These are phyloP conservation scores for Brachyrhaphis roseni DNA, from an alignment of 2,797 vertebrate species.

Conservation along the genomic window DNA sequence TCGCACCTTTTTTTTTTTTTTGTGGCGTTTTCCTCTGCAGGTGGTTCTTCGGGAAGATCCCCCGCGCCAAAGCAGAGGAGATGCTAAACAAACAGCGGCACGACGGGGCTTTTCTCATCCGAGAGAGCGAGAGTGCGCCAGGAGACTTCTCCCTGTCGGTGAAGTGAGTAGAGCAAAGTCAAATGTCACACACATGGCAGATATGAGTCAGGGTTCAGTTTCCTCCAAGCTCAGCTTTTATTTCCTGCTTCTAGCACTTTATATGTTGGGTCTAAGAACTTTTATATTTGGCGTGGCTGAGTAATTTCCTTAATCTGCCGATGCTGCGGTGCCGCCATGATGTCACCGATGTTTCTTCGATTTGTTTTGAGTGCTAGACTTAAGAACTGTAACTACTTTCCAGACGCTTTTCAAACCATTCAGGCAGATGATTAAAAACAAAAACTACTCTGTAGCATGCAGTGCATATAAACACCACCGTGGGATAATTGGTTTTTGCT, in stretches of 20 bases:
- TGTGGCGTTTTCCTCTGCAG: slow-evolving; percentile 69
- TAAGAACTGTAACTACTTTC: slow-evolving; percentile 38
- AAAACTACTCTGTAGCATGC: not conserved
- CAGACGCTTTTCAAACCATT: slow-evolving; percentile 10
- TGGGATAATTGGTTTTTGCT: not conserved
- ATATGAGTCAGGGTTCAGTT: slow-evolving; percentile 15
- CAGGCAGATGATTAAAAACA: not conserved
- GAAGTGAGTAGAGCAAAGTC: slow-evolving; percentile 84
- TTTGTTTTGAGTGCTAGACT: not conserved
- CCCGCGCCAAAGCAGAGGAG: slow-evolving; percentile 97
- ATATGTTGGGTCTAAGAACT: slow-evolving; percentile 29
- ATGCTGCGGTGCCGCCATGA: slow-evolving; percentile 43
- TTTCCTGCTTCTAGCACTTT: slow-evolving; percentile 12
- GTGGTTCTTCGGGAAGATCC: slow-evolving; percentile 99
- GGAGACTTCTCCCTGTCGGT: slow-evolving; percentile 99
- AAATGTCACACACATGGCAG: not conserved
- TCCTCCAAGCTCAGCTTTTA: slow-evolving; percentile 13
- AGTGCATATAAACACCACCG: not conserved
- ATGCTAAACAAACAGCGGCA: slow-evolving; percentile 99
- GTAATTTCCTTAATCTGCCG: slow-evolving; percentile 58
- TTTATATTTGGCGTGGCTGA: slow-evolving; percentile 38
- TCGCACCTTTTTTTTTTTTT: no score
- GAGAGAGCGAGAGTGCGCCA: slow-evolving; percentile 98
- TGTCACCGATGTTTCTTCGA: not conserved
- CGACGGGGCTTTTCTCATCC: slow-evolving; percentile 97